Evolutionary conservation across 2,888 invertebrate genomes (phyloP).

Genomic region (Thecophora atra): DNA sequence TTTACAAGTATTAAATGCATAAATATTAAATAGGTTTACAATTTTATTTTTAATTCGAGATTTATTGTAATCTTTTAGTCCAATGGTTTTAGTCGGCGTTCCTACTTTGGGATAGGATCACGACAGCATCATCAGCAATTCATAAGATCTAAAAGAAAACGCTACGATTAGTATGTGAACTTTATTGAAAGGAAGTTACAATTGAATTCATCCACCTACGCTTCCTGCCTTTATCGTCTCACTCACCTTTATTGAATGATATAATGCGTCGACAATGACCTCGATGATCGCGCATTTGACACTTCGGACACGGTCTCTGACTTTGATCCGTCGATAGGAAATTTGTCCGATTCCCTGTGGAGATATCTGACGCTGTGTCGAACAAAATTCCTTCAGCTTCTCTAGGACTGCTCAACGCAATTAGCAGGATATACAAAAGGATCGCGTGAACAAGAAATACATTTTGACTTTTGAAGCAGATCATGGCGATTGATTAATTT

Average conservation of each 20-base stretch:
- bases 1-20: constrained; percentile 7
- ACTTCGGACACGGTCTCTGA: constrained; percentile 56
- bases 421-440: constrained; percentile 42
- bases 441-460: not conserved
- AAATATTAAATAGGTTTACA: too few relatives aligned
- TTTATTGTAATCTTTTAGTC: too few relatives aligned
- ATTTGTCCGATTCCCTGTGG: constrained; percentile 35
- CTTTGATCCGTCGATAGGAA: constrained; percentile 54
- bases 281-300: constrained; percentile 61
- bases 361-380: constrained; percentile 50
- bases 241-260: constrained; percentile 54
- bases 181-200: too few relatives aligned
- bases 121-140: constrained; percentile 46
- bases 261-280: constrained; percentile 59
- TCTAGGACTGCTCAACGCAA: constrained; percentile 49
- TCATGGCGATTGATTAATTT: not conserved
- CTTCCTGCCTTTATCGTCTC: not conserved
- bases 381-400: constrained; percentile 56
- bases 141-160: constrained; percentile 49
- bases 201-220: not conserved
- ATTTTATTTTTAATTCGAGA: too few relatives aligned
- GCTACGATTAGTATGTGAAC: not conserved
- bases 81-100: too few relatives aligned
- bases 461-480: too few relatives aligned
- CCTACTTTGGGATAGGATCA: too few relatives aligned